These are phyloP conservation scores for Cantharis lateralis DNA, from an alignment of 2,888 invertebrate genomes.

Conservation along the genomic window DNA sequence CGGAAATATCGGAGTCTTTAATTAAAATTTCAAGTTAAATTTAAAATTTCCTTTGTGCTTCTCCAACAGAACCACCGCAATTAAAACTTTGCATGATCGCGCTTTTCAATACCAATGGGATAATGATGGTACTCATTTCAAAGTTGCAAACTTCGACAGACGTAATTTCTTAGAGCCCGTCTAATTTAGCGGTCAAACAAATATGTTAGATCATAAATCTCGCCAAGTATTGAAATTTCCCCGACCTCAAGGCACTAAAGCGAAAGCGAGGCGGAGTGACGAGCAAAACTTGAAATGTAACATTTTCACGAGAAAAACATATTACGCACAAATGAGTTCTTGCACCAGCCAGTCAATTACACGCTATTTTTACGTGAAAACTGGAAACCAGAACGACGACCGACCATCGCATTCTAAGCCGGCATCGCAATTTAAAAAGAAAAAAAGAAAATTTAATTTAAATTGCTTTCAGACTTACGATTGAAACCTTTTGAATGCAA, in stretches of 20 bases:
- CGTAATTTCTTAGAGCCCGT: neutral
- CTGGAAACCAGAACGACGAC: neutral
- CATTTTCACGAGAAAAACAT: too few species aligned
- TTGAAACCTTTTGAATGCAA: neutral
- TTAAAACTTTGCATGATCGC: neutral
- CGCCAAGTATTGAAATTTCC: neutral
- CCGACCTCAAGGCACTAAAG: neutral
- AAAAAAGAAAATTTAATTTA: neutral
- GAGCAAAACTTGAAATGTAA: too few species aligned
- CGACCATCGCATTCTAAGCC: neutral
- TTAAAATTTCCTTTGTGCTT: neutral
- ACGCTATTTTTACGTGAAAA: neutral
- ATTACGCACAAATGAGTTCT: neutral
- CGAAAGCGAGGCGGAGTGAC: neutral
- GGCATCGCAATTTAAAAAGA: neutral
- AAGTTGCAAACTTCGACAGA: neutral
- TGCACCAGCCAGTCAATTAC: neutral
- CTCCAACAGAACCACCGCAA: neutral
- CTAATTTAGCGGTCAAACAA: neutral
- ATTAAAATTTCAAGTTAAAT: neutral
- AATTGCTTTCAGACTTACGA: neutral
- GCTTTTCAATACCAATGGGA: neutral
- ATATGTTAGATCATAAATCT: conserved; percentile 3
- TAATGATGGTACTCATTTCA: neutral
- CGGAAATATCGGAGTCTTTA: neutral